Evolutionary conservation across 2,797 vertebrate genomes (phyloP).

Genomic region (Lutjanus campechanus): DNA sequence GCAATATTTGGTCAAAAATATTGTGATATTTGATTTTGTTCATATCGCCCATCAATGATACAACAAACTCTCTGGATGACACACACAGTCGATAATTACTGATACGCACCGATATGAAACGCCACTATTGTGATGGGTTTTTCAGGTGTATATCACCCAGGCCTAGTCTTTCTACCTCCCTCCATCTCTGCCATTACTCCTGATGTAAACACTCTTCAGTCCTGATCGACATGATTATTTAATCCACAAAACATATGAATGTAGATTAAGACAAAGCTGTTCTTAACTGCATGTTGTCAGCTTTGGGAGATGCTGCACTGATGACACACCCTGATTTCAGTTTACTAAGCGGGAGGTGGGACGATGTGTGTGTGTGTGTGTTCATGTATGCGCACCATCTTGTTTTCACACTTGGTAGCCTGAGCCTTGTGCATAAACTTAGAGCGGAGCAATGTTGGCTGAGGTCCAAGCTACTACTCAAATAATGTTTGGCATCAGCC

Average conservation of each 20-base stretch:
- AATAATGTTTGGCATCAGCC: neutral
- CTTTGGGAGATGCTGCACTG: neutral
- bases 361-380: neutral
- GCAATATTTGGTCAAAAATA: too few relatives aligned
- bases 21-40: too few relatives aligned
- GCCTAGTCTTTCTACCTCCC: neutral
- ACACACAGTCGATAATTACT: too few relatives aligned
- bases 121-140: too few relatives aligned
- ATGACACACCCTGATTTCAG: neutral
- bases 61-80: too few relatives aligned
- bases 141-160: too few relatives aligned
- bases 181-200: neutral
- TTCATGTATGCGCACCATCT: neutral
- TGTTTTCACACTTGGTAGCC: conserved; percentile 6
- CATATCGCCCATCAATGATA: too few relatives aligned
- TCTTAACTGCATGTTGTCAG: neutral
- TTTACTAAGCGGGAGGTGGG: conserved; percentile 8
- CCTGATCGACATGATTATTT: neutral
- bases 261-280: neutral
- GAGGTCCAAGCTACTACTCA: conserved; percentile 6
- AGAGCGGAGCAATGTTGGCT: neutral
- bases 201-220: neutral
- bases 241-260: conserved; percentile 11
- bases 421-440: neutral
- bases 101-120: too few relatives aligned